phyloP scores from a whole-genome alignment of 2,888 invertebrate species.

The Anodontia alba region DNA sequence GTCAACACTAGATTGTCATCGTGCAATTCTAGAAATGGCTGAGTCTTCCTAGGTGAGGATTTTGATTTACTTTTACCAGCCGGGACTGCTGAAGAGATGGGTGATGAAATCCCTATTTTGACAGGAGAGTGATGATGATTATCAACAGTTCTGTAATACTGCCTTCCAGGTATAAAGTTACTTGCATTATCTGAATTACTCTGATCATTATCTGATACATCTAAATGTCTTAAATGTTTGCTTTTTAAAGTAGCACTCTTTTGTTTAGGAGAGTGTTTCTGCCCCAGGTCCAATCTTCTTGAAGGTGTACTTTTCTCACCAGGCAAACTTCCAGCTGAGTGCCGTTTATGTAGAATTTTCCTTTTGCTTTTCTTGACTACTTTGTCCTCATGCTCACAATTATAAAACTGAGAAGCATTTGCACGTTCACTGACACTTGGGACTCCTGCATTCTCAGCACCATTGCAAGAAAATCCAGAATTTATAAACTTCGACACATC shows the following conservation, averaged over 20 bases:
- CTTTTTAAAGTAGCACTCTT: slow-evolving; percentile 27
- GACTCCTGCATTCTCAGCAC: slow-evolving; percentile 20
- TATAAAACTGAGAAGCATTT: slow-evolving; percentile 57
- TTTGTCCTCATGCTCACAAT: slow-evolving; percentile 49
- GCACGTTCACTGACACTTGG: slow-evolving; percentile 57
- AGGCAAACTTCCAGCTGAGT: slow-evolving; percentile 52
- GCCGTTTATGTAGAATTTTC: slow-evolving; percentile 45
- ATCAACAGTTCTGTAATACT: slow-evolving; percentile 1
- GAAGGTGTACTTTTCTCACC: not conserved
- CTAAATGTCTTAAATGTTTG: slow-evolving; percentile 12
- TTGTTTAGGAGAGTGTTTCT: slow-evolving; percentile 25
- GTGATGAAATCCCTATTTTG: not conserved
- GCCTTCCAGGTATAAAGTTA: not conserved
- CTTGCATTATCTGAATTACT: not conserved
- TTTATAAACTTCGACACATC: slow-evolving; percentile 50
- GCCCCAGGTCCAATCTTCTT: not conserved
- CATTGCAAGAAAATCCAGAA: not conserved
- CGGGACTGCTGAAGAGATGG: not conserved
- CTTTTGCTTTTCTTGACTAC: slow-evolving; percentile 43
- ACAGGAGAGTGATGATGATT: not conserved
- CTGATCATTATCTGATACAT: not conserved
- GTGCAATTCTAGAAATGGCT: not conserved
- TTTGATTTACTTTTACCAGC: not conserved
- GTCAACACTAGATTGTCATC: not conserved
- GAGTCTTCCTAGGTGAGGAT: not conserved